phyloP scores from a whole-genome alignment of 2,797 vertebrate genomes.

The Chaetophractus vellerosus region DNA sequence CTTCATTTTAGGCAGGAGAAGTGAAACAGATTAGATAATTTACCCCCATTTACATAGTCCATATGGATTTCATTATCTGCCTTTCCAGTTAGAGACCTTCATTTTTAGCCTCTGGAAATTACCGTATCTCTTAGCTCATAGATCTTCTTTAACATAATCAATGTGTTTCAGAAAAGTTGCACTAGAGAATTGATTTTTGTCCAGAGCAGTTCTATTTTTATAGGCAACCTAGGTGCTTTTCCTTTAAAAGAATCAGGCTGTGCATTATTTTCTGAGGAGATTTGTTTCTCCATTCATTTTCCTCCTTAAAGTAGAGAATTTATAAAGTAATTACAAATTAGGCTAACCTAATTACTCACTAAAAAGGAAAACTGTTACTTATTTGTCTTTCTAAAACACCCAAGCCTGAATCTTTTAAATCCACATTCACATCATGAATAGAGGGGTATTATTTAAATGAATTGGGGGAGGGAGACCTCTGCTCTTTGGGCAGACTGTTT shows the following conservation, averaged over 20 bases:
- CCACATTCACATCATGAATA: conserved; percentile 32
- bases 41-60: background rate
- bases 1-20: conserved; percentile 19
- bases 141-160: background rate
- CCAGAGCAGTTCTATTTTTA: conserved; percentile 38
- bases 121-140: background rate
- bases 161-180: background rate
- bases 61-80: background rate
- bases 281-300: background rate
- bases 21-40: background rate
- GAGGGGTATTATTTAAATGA: background rate
- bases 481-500: background rate
- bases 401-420: conserved; percentile 32
- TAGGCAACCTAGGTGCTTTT: background rate
- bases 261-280: conserved; percentile 35
- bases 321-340: conserved; percentile 48
- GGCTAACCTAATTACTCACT: background rate
- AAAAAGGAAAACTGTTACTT: conserved; percentile 53
- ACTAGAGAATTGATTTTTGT: background rate
- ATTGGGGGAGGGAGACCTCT: background rate
- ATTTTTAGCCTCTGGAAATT: background rate
- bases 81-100: background rate
- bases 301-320: conserved; percentile 5
- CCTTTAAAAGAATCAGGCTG: background rate
- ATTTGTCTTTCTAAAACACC: conserved; percentile 10